Evolutionary conservation across 2,113 vertebrate species (phyloP), one percentile per base, ranked within the genome.

Genomic region (Cygnus atratus): DNA sequence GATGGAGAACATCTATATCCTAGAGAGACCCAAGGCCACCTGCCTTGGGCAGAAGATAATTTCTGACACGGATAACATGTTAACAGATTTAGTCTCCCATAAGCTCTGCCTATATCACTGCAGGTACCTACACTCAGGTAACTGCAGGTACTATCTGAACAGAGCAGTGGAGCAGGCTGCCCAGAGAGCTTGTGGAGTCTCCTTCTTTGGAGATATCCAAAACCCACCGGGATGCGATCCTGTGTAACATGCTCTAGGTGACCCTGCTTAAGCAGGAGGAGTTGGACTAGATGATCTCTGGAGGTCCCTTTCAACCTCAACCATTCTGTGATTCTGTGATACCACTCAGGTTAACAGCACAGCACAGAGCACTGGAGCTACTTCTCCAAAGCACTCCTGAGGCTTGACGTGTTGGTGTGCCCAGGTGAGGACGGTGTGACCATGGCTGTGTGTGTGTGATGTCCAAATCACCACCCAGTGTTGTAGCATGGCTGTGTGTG

Each of bases 61-160:
- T 95, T 70, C 67, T 89, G 58, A 91, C 16, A 77, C 84, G 70
- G 65, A 92, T 84, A 88, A 70, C 80, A 41, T 0, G 3, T 75
- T 88, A 96, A 94, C 61, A 96, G 90, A 94, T 93, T 81, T 66
- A 72, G 72, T 54, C 33, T 93, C 70, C 73, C 21, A 77, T 88
- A 59, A 1, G 1, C 46, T 77, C 86, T 79, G 67, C 82, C 63
- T 83, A 62, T 79, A 80, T 94, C 68, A 74, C 81, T 44, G 90
- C 58, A 48, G 28, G 28, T 57, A 57, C 54, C 28, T 39, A 71
- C 33, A 14, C 50, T 65, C 39, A 87, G 91, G 81, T 41, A 90
- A 80, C 71, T 61, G 46, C 20, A 48, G 46, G 46, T 48, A 48
- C 46, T 11, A 48, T 22, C 20, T 48, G 46, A 48, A 15, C 46